A percentile compares a stretch with the other conserved stretches of the same genome.
Evolutionary conservation across 2,113 vertebrate genomes (phyloP).

Genomic region (Naja naja): DNA sequence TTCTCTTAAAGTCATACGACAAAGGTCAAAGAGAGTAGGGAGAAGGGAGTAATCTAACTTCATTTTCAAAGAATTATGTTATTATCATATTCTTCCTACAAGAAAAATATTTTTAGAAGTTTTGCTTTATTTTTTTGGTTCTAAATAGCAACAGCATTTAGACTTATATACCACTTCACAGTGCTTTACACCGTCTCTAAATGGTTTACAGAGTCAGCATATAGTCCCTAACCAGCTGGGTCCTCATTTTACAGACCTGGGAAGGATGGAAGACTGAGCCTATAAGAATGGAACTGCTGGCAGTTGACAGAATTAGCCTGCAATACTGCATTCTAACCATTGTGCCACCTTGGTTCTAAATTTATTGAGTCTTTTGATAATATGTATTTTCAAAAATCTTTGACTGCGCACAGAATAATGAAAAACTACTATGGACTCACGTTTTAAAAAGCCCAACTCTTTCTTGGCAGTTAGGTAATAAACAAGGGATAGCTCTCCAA

Average conservation of each 20-base stretch:
- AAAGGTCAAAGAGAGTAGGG: not conserved
- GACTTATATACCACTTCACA: too few species aligned
- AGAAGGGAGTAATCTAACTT: not conserved
- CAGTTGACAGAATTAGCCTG: too few species aligned
- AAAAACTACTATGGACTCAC: not conserved
- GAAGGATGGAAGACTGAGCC: too few species aligned
- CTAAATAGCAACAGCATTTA: too few species aligned
- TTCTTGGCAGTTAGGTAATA: not conserved
- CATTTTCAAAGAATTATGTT: not conserved
- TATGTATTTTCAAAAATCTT: not conserved
- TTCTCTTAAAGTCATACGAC: not conserved
- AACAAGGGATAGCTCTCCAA: slow-evolving; percentile 1
- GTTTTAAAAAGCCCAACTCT: not conserved
- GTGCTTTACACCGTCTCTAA: too few species aligned
- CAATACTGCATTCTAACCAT: too few species aligned
- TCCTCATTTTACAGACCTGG: too few species aligned
- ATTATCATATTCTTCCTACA: slow-evolving; percentile 12
- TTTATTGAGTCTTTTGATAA: not conserved
- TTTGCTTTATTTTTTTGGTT: not conserved
- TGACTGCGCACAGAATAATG: not conserved
- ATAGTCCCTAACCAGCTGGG: too few species aligned
- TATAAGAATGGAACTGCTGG: too few species aligned
- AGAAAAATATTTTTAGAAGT: not conserved
- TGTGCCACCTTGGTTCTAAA: not conserved
- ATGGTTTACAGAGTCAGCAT: too few species aligned